Evolutionary conservation across 2,113 vertebrate species (phyloP), one percentile per base, ranked within the genome.

Genomic region (Phylloscopus whistleri): DNA sequence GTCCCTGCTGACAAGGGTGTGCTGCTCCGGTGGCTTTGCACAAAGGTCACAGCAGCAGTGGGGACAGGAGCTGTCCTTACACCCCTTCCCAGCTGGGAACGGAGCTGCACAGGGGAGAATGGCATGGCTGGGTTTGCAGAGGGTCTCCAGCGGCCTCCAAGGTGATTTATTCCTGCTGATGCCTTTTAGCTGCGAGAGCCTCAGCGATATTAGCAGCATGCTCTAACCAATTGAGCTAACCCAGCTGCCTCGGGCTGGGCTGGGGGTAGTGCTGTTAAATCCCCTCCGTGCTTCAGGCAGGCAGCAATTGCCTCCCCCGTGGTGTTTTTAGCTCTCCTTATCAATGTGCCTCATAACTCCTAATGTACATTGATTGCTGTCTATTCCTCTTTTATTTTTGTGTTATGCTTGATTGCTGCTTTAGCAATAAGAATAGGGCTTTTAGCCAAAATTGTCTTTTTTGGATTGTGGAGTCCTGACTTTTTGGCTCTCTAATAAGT

Each of bases 391-490:
- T 89, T 97, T 95, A 87, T 94, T 92, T 95, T 94, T 93, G 93
- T 35, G 37, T 95, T 95, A 84, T 72, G 86, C 94, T 84, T 96
- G 95, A 97, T 96, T 97, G 89, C 94, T 89, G 94, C 95, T 95
- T 87, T 95, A 94, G 93, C 89, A 95, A 72, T 91, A 93, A 96
- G 95, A 96, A 96, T 94, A 78, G 87, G 84, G 94, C 96, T 95
- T 95, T 96, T 95, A 96, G 94, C 94, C 95, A 97, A 92, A 96
- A 94, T 97, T 87, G 87, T 95, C 93, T 87, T 95, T 92, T 95
- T 95, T 85, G 93, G 93, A 93, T 94, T 53, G 93, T 31, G 67
- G 93, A 95, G 93, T 49, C 94, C 91, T 91, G 95, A 95, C 96
- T 94, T 95, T 88, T 81, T 96, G 94, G 93, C 96, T 92, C 86